Evolutionary conservation across 1,140 invertebrate species (phyloP), one percentile per base, ranked within the genome.

Genomic region (Caenorhabditis briggsae): DNA sequence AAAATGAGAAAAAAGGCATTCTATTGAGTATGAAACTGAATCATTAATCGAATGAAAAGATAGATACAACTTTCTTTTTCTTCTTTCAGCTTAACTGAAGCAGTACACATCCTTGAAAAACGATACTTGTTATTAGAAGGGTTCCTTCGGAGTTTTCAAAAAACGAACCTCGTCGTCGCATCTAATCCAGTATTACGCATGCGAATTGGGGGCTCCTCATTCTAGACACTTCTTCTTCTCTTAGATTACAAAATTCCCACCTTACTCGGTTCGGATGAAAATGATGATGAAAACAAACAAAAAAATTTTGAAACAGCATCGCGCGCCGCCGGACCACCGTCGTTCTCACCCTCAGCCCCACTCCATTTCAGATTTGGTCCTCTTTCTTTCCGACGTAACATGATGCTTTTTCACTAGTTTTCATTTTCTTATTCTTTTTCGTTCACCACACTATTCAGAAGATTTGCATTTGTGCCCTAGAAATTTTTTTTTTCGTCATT

Each of bases 391-490:
- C 1, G 70, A 48, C 70, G 70, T 78, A 78, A 78, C 70, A 78
- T 78, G 70, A 78, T 78, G 33, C 70, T 50, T 53, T 50, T 78
- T 78, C 70, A 78, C 70, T 78, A 78, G 70, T 50, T 78, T 78
- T 78, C 70, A 14, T 78, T 53, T 78, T 78, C 70, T 78, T 78
- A 48, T 78, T 78, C 43, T 78, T 78, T 78, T 41, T 61, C 14
- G 70, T 50, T 33, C 46, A 78, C 70, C 20, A 25, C 61, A 14
- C 33, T 11, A 50, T 7, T 8, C 14, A 33, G 20, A 25, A 14
- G 59, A 61, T 61, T 61, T 25, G 59, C 59, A 61, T 61, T 61
- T 25, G 41, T 46, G 7, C 8, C 16, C 18, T 53, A 12, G 14
- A 33, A 33, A 33, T 2, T 2, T 33, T 33, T 33, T 33, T 3